phyloP scores from a whole-genome alignment of 2,888 invertebrate species.

The Lacanobia wlatinum region DNA sequence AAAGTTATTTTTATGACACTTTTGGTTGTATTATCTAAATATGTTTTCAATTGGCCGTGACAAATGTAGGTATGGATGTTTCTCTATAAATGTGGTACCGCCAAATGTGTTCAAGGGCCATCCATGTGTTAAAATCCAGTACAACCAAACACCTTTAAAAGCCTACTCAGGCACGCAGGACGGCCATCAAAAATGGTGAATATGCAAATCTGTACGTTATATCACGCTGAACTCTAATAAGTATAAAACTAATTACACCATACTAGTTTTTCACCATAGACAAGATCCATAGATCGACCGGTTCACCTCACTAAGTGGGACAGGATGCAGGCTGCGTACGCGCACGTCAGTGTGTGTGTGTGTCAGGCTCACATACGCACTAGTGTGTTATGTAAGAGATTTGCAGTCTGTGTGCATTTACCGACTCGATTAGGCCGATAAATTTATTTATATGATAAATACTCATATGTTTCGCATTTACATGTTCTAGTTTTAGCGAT shows the following conservation, averaged over 20 bases:
- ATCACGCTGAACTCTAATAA: conserved; percentile 51
- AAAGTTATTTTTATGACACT: not conserved
- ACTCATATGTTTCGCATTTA: conserved; percentile 51
- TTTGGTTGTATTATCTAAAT: not conserved
- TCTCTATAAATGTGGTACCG: not conserved
- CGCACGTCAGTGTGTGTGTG: conserved; percentile 48
- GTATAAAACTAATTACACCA: conserved; percentile 53
- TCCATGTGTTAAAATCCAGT: conserved; percentile 17
- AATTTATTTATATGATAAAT: conserved; percentile 61
- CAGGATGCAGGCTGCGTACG: conserved; percentile 81
- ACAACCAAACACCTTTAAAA: conserved; percentile 17
- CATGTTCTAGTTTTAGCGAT: conserved; percentile 54
- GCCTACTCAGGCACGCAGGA: not conserved
- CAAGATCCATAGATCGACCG: conserved; percentile 70
- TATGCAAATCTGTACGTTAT: conserved; percentile 32
- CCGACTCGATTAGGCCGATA: conserved; percentile 57
- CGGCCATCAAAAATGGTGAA: conserved; percentile 15
- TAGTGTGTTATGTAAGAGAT: conserved; percentile 73
- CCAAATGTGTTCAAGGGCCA: conserved; percentile 29
- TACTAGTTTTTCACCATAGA: conserved; percentile 65
- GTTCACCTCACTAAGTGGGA: conserved; percentile 86
- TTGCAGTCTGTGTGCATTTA: conserved; percentile 57
- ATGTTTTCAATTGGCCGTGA: not conserved
- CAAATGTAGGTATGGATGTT: not conserved
- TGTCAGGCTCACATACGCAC: conserved; percentile 26